Base-by-base conservation (phyloP, 37 sponge, comb jelly and placozoan species). In the Tethya wilhelma region DNA sequence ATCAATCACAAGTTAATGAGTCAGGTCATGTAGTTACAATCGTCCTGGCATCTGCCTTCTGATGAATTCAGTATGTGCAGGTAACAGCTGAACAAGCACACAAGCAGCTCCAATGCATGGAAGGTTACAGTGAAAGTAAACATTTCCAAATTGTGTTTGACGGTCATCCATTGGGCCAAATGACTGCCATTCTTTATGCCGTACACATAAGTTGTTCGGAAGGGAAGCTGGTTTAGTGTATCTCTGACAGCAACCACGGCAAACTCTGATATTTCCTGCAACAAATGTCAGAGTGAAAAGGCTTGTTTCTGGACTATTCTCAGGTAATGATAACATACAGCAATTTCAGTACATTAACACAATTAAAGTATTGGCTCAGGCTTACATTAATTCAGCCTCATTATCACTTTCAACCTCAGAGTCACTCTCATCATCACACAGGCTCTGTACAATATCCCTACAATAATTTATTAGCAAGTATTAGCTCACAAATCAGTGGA, bases 171-270 rank as follows among this genome's bases (percentile, higher is more conserved):
- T 23, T 7, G 75, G 75, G 3, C 56, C 43, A 64, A 46, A 83
- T 37, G 41, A 53, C 34, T 68, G 66, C 83, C 74, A 83, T 43
- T 83, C 83, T 64, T 73, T 34, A 31, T 83, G 83, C 30, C 40
- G 36, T 6, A 83, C 71, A 56, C 83, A 83, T 38, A 83, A 26
- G 34, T 83, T 57, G 64, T 74, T 29, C 22, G 82, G 82, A 41
- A 64, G 82, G 8, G 30, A 12, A 28, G 65, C 11, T 4, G 33
- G 43, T 25, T 73, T 83, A 30, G 46, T 26, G 57, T 74, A 83
- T 17, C 49, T 62, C 23, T 83, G 73, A 12, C 57, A 36, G 43
- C 83, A 83, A 42, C 83, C 83, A 44, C 9, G 2, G 44, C 75
- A 83, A 2, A 73, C 56, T 12, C 56, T 44, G 2, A 83, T 83